These are phyloP conservation scores for Rhincodon typus DNA, from an alignment of 2,797 vertebrate species.

Conservation along the genomic window DNA sequence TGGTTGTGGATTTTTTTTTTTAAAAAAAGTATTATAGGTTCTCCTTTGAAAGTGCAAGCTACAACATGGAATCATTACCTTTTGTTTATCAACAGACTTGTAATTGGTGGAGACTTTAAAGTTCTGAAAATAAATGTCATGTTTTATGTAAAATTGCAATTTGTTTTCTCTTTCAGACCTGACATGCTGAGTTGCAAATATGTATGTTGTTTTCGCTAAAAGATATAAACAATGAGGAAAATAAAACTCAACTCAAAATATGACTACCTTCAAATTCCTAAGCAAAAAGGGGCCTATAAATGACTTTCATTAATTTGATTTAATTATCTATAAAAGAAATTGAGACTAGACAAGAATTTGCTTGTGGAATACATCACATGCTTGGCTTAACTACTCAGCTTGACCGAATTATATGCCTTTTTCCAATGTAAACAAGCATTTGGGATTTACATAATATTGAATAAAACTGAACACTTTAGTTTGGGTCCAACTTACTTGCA, in stretches of 20 bases:
- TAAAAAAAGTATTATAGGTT: not conserved
- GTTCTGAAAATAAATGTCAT: not conserved
- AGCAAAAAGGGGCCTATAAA: not conserved
- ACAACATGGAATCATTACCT: not conserved
- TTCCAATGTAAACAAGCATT: not conserved
- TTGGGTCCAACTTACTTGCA: not conserved
- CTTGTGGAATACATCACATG: not conserved
- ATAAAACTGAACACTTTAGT: not conserved
- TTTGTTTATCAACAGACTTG: not conserved
- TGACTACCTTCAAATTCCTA: not conserved
- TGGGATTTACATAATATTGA: not conserved
- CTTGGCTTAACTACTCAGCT: not conserved
- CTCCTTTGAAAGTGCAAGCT: not conserved
- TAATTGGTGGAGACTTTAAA: not conserved
- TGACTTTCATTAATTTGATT: not conserved
- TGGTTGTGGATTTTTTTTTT: not conserved
- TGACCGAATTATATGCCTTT: not conserved
- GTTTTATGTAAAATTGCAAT: not conserved
- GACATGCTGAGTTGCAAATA: not conserved
- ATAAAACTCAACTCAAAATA: not conserved
- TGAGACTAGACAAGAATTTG: not conserved
- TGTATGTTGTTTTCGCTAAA: not conserved
- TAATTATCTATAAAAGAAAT: not conserved
- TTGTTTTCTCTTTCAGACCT: not conserved
- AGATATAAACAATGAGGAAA: not conserved